Evolutionary conservation across 2,113 vertebrate genomes (phyloP).

Genomic region (Lethenteron reissneri): DNA sequence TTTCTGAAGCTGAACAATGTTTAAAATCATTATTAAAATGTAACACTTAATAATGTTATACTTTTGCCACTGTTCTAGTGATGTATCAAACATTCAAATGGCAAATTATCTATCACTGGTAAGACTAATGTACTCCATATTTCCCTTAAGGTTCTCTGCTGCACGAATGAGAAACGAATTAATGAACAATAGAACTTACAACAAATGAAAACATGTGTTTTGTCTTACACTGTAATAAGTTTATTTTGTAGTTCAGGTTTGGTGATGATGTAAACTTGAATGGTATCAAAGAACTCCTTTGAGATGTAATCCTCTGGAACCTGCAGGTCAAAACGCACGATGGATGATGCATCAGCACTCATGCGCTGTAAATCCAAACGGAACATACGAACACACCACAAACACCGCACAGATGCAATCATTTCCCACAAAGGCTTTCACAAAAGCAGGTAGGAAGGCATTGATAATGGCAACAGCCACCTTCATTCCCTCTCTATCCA

Average conservation of each 20-base stretch:
- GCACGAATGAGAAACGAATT: neutral
- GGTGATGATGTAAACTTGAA: constrained; percentile 94
- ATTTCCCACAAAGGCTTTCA: neutral
- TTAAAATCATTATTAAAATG: neutral
- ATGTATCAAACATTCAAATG: neutral
- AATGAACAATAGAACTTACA: neutral
- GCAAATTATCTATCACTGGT: constrained; percentile 2
- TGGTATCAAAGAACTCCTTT: constrained; percentile 84
- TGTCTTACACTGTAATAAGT: constrained; percentile 79
- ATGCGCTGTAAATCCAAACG: neutral
- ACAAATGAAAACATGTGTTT: neutral
- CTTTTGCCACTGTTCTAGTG: neutral
- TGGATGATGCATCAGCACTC: no score
- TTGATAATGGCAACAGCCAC: no score
- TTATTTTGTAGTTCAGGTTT: constrained; percentile 97
- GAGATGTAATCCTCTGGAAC: constrained; percentile 97
- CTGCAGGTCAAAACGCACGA: constrained; percentile 19
- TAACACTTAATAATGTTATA: neutral
- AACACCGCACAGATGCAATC: neutral
- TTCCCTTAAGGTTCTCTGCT: neutral
- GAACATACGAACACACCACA: neutral
- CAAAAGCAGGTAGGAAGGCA: no score
- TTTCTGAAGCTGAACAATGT: no score
- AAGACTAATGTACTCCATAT: neutral
- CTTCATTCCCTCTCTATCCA: no score